Percentiles rank a stretch among this genome's conserved stretches.
Evolutionary conservation across 2,113 vertebrate genomes (phyloP).

Genomic region (Diphyllodes magnificus): DNA sequence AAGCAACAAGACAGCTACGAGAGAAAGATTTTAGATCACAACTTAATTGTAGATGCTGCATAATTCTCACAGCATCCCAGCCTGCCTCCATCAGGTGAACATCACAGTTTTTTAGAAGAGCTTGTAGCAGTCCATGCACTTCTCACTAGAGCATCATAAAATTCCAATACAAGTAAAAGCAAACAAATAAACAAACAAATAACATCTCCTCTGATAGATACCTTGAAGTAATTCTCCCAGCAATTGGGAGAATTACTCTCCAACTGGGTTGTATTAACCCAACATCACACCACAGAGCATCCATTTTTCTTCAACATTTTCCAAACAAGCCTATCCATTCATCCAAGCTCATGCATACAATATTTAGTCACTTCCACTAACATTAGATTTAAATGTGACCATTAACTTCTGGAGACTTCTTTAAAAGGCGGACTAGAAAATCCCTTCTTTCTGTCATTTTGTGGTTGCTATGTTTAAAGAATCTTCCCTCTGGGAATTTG

Average conservation of each 20-base stretch:
- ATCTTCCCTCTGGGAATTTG: background rate
- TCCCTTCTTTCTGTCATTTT: background rate
- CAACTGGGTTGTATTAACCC: background rate
- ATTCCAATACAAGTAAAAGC: background rate
- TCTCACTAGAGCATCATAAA: background rate
- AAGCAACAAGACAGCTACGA: background rate
- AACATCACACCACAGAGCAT: background rate
- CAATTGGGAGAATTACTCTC: too few species aligned
- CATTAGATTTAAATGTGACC: background rate
- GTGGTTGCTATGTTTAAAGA: conserved; percentile 1
- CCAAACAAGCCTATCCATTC: background rate
- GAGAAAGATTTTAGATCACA: background rate
- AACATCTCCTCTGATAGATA: background rate
- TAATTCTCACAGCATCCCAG: background rate
- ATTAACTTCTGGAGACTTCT: background rate
- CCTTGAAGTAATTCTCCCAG: background rate
- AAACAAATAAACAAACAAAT: background rate
- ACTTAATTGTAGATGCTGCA: background rate
- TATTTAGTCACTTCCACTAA: background rate
- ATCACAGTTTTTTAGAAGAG: background rate
- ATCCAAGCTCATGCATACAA: background rate
- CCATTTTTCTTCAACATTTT: background rate
- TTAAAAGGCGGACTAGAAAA: background rate
- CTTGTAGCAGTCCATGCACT: background rate
- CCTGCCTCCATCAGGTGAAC: background rate